Evolutionary conservation across 2,113 vertebrate species (phyloP), one percentile per base, ranked within the genome.

Genomic region (Sprattus sprattus): DNA sequence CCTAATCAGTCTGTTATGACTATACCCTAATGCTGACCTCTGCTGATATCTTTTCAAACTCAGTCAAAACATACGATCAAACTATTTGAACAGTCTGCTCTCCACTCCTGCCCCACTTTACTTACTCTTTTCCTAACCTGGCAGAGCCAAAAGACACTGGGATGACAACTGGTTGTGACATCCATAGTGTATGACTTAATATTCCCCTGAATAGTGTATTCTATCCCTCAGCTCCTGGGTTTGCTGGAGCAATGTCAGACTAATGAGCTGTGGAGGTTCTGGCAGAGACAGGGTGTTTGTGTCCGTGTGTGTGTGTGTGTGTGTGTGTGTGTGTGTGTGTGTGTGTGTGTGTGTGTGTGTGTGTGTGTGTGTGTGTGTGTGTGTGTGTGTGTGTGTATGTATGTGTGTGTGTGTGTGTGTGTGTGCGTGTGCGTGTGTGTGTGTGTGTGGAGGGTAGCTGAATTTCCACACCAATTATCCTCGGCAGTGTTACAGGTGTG

Each of bases 241-340:
- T 60, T 60, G 54, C 54, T 32, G 54, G 67, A 52, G 54, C 60
- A 49, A 8, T 67, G 83, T 46, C 71, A 87, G 75, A 82, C 81
- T 82, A 84, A 81, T 64, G 81, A 85, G 84, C 84, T 46, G 67
- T 85, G 47, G 81, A 81, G 45, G 22, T 16, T 49, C n/a, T 83
- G 45, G n/a, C 50, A 71, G n/a, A 46, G 82, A 83, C 49, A 9
- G 80, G 39, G 54, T 28, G 49, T 44, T 39, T 16, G 13, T n/a
- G 18, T 46, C 22, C 8, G 60, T 6, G 60, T 1, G 57, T 7
- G 57, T 22, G 57, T 3, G 18, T 22, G 57, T 0, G 57, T 22
- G 60, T 7, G 60, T 25, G 60, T 25, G 10, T 16, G 50, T 1
- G 50, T 16, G 16, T 1, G 50, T 16, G 10, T 1, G 60, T 8